A percentile compares a stretch with the other conserved stretches of the same genome.
Conservation (phyloP, 1,140 invertebrate species). For the Dysdera silvatica region DNA sequence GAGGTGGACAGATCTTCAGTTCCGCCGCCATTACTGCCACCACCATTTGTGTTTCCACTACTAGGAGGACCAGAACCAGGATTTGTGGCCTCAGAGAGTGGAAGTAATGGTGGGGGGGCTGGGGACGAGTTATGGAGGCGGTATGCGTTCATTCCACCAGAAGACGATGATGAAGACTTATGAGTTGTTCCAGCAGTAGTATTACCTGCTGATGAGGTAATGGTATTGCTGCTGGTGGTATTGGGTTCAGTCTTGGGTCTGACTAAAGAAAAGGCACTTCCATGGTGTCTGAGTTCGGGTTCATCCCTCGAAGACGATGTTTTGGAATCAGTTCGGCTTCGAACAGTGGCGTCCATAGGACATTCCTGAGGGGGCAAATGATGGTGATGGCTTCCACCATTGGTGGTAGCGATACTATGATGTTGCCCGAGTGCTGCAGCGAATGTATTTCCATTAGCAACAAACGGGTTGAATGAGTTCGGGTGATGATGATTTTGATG, state of each 20-base stretch:
- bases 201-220: slow-evolving; percentile 5
- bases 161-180: slow-evolving; percentile 8
- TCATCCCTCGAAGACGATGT: not conserved
- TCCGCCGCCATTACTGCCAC: not conserved
- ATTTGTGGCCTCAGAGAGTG: slow-evolving; percentile 16
- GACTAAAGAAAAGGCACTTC: slow-evolving; percentile 74
- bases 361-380: slow-evolving; percentile 2
- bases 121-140: slow-evolving; percentile 1
- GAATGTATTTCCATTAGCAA: slow-evolving; percentile 6
- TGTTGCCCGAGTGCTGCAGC: slow-evolving; percentile 12
- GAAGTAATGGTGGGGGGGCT: slow-evolving; percentile 5
- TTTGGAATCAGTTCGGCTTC: slow-evolving; percentile 5
- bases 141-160: not conserved
- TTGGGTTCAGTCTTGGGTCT: slow-evolving; percentile 68
- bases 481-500: slow-evolving; percentile 4
- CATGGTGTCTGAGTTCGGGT: slow-evolving; percentile 58
- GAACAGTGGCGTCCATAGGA: slow-evolving; percentile 22
- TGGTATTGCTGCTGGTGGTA: slow-evolving; percentile 1
- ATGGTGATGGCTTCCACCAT: not conserved
- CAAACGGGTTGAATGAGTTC: slow-evolving; percentile 13
- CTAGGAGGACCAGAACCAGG: slow-evolving; percentile 4
- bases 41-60: not conserved
- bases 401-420: not conserved
- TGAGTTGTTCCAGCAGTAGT: not conserved
- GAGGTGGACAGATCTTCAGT: slow-evolving; percentile 22